Percentiles rank a stretch among this genome's conserved stretches.
phyloP scores from a whole-genome alignment of 2,113 vertebrate genomes.

The Tretioscincus oriximinensis region DNA sequence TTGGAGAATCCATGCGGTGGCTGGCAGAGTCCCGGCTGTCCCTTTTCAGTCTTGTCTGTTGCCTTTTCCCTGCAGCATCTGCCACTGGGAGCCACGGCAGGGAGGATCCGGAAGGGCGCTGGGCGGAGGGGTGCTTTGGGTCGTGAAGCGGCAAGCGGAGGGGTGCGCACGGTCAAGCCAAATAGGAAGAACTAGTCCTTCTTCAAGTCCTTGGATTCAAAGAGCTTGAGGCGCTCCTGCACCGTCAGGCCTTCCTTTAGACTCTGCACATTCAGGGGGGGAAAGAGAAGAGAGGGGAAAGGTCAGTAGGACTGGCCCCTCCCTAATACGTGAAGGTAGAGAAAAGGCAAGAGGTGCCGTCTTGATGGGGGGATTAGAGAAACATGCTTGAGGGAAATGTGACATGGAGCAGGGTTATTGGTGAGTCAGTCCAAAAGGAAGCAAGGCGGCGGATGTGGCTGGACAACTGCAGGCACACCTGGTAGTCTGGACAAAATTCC shows the following conservation, averaged over 20 bases:
- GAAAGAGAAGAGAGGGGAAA: conserved; percentile 9
- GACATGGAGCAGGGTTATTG: conserved; percentile 48
- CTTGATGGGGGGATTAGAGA: conserved; percentile 64
- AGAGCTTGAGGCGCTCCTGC: conserved; percentile 96
- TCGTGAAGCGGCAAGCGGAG: conserved; percentile 68
- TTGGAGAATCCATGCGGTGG: conserved; percentile 30
- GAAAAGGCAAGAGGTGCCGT: conserved; percentile 5
- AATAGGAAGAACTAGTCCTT: conserved; percentile 81
- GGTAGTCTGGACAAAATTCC: conserved; percentile 14
- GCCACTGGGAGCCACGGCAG: conserved; percentile 29
- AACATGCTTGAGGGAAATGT: conserved; percentile 66
- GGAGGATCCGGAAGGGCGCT: conserved; percentile 56
- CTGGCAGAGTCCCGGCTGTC: conserved; percentile 3
- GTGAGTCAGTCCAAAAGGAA: conserved; percentile 36
- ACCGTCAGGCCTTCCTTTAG: conserved; percentile 97
- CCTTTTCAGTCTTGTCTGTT: conserved; percentile 41
- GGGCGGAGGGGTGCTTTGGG: conserved; percentile 61
- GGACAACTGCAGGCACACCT: conserved; percentile 30
- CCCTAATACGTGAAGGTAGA: accelerated
- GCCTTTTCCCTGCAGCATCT: conserved; percentile 38
- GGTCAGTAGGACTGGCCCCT: no score
- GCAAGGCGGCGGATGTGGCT: conserved; percentile 39
- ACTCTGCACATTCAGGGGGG: conserved; percentile 77
- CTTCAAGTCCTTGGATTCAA: conserved; percentile 95
- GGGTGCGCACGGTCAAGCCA: conserved; percentile 66